A percentile compares a stretch with the other conserved stretches of the same genome.
Conservation (phyloP, 2,797 vertebrate genomes). For the Lithobates sylvaticus region DNA sequence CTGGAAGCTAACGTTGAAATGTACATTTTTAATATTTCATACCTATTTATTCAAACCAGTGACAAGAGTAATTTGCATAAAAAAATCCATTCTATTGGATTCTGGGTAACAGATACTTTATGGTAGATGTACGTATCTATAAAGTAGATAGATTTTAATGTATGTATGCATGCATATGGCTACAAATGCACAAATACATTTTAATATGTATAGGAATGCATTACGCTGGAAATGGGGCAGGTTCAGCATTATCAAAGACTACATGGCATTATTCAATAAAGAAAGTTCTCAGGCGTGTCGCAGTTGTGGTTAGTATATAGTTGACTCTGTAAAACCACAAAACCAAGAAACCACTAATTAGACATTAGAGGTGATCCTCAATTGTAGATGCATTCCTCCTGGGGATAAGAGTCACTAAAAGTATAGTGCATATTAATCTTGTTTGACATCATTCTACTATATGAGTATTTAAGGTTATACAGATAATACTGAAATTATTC, state of each 20-base stretch:
- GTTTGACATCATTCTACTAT: slow-evolving; percentile 4
- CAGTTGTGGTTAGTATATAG: slow-evolving; percentile 4
- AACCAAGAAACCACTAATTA: slow-evolving; percentile 16
- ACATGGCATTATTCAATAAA: neutral
- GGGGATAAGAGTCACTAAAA: slow-evolving; percentile 1
- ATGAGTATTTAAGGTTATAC: neutral
- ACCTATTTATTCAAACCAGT: too few relatives aligned
- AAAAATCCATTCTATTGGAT: too few relatives aligned
- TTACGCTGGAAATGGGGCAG: neutral
- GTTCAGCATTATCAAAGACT: neutral
- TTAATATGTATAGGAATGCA: neutral
- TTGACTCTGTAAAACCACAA: slow-evolving; percentile 10
- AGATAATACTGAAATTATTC: neutral
- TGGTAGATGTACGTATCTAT: neutral
- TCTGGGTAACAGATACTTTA: too few relatives aligned
- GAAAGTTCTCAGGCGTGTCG: neutral
- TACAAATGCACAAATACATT: neutral
- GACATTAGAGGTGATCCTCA: neutral
- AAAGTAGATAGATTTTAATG: neutral
- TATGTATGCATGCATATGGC: neutral
- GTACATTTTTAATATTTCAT: too few relatives aligned
- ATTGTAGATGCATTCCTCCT: neutral
- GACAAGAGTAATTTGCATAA: too few relatives aligned
- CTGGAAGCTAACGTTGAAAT: too few relatives aligned
- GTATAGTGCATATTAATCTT: slow-evolving; percentile 11